A percentile compares a stretch with the other conserved stretches of the same genome.
Conservation (phyloP, 2,888 invertebrate genomes). For the Aromia moschata region DNA sequence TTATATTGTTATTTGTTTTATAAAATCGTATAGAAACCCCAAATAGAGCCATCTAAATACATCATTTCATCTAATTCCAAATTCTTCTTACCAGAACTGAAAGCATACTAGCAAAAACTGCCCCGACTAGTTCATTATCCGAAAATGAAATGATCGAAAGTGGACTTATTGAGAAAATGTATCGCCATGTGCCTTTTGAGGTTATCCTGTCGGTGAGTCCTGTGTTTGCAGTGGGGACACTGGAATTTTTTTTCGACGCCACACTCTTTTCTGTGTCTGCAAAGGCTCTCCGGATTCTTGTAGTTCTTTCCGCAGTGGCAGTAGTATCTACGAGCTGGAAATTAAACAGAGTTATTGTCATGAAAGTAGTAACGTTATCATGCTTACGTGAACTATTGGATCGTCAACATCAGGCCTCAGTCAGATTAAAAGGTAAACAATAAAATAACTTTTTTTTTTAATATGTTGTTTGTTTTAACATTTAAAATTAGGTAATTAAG, state of each 20-base stretch:
- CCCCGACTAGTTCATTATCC: background rate
- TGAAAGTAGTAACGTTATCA: too few species aligned
- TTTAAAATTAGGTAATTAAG: too few species aligned
- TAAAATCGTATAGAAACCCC: too few species aligned
- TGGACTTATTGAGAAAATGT: conserved; percentile 4
- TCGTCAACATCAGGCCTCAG: too few species aligned
- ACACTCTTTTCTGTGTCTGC: conserved; percentile 46
- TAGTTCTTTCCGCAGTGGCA: conserved; percentile 46
- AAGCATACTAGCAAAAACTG: background rate
- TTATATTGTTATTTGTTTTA: too few species aligned
- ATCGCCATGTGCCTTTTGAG: conserved; percentile 36
- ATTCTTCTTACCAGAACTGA: background rate
- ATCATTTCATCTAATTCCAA: too few species aligned
- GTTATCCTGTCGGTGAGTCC: conserved; percentile 41
- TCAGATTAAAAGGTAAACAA: too few species aligned
- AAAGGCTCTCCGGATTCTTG: conserved; percentile 47
- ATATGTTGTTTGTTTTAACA: too few species aligned
- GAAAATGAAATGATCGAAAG: conserved; percentile 5
- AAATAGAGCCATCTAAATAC: too few species aligned
- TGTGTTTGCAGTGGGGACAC: conserved; percentile 40
- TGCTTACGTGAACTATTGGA: background rate
- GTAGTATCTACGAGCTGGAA: conserved; percentile 11
- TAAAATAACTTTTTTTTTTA: too few species aligned
- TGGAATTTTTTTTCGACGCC: conserved; percentile 44
- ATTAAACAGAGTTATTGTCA: background rate